Percentiles rank a stretch among this genome's conserved stretches.
Conservation (phyloP, 2,113 vertebrate species). For the Nibea coibor region DNA sequence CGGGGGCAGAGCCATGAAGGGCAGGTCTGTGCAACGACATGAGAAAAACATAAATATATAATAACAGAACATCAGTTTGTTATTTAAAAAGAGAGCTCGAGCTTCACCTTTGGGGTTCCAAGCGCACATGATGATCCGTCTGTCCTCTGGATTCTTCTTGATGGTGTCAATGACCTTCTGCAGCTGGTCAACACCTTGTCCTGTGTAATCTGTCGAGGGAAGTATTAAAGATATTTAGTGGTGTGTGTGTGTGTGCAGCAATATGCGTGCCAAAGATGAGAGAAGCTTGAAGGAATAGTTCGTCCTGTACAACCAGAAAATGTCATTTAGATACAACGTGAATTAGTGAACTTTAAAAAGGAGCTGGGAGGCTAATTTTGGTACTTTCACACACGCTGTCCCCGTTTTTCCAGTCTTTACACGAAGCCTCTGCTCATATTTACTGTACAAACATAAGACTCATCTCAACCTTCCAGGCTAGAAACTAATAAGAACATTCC, state of each 20-base stretch:
- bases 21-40: constrained; percentile 85
- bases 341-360: no score
- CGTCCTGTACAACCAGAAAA: no score
- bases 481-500: no score
- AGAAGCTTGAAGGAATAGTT: no score
- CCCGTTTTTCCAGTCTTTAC: no score
- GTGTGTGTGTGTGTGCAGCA: no score
- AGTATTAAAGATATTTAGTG: not conserved
- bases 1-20: constrained; percentile 94
- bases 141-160: constrained; percentile 93
- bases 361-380: no score
- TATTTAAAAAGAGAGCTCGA: accelerated
- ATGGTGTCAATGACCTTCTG: constrained; percentile 94
- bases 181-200: constrained; percentile 95
- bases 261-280: not conserved
- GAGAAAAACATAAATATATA: not conserved
- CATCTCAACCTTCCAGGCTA: no score
- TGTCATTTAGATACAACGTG: no score
- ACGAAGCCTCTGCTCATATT: no score
- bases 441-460: no score
- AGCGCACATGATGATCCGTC: constrained; percentile 96
- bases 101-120: constrained; percentile 87
- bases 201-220: constrained; percentile 89
- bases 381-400: no score
- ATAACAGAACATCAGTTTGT: not conserved